Percentiles rank a stretch among this genome's conserved stretches.
These are phyloP conservation scores for Bufo bufo DNA, from an alignment of 2,113 vertebrate genomes.

Conservation along the genomic window DNA sequence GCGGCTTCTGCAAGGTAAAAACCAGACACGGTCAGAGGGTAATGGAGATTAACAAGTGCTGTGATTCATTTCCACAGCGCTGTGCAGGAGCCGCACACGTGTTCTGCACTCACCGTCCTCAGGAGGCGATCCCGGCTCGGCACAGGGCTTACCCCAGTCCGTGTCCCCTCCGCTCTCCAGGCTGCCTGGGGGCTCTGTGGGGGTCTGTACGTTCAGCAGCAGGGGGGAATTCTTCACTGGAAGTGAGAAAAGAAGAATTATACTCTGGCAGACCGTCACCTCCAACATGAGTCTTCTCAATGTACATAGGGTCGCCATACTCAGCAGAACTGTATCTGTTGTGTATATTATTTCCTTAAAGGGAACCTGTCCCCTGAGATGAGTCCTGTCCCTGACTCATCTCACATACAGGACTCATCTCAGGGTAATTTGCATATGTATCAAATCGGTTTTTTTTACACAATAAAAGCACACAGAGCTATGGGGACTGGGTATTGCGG, in stretches of 20 bases:
- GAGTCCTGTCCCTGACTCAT: too few species aligned
- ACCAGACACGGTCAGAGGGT: slow-evolving; percentile 22
- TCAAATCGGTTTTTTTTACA: too few species aligned
- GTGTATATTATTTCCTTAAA: too few species aligned
- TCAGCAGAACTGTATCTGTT: too few species aligned
- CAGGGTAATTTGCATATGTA: too few species aligned
- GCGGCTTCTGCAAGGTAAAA: slow-evolving; percentile 8
- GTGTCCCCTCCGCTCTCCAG: slow-evolving; percentile 90
- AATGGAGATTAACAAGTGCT: background rate
- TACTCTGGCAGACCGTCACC: background rate
- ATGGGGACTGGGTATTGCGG: too few species aligned
- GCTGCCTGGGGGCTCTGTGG: slow-evolving; percentile 89
- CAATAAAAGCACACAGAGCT: too few species aligned
- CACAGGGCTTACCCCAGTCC: slow-evolving; percentile 91
- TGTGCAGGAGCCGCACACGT: background rate
- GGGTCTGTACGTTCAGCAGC: slow-evolving; percentile 88
- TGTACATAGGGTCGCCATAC: too few species aligned
- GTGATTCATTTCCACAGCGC: background rate
- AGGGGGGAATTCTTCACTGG: slow-evolving; percentile 95
- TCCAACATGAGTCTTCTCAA: too few species aligned
- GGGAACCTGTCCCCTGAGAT: too few species aligned
- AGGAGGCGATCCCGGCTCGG: slow-evolving; percentile 88
- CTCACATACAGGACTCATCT: too few species aligned
- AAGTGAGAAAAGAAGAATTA: background rate
- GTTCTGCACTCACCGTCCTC: slow-evolving; percentile 84